phyloP scores from a whole-genome alignment of 2,888 invertebrate genomes.

The Tetragnatha montana region DNA sequence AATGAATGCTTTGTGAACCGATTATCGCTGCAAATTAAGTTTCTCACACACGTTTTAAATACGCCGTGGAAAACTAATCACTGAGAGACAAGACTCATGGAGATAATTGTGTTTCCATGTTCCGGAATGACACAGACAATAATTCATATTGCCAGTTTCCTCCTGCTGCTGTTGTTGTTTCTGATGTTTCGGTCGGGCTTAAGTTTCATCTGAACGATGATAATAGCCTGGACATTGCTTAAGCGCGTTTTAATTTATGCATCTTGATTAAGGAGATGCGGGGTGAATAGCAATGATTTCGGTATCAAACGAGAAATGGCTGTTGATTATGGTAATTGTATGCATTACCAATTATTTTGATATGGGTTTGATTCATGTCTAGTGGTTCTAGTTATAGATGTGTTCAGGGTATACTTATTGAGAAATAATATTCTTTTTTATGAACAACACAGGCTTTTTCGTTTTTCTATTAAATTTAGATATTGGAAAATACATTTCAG shows the following conservation, averaged over 20 bases:
- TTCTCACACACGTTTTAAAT: conserved; percentile 11
- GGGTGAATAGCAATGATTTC: conserved; percentile 21
- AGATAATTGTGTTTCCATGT: conserved; percentile 66
- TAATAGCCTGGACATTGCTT: neutral
- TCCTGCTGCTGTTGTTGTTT: conserved; percentile 21
- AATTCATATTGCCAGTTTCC: conserved; percentile 40
- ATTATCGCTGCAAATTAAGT: conserved; percentile 63
- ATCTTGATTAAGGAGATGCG: neutral
- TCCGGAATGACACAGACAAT: conserved; percentile 52
- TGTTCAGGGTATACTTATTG: too few species aligned
- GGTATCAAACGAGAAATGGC: conserved; percentile 38
- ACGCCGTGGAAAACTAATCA: conserved; percentile 50
- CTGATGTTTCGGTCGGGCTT: conserved; percentile 18
- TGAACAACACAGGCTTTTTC: too few species aligned
- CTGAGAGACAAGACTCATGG: conserved; percentile 7
- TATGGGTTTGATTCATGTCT: neutral
- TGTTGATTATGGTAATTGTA: neutral
- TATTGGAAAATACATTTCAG: too few species aligned
- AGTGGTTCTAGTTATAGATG: too few species aligned
- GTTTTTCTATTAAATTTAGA: too few species aligned
- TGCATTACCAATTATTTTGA: neutral
- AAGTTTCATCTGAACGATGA: neutral
- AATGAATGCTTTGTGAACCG: conserved; percentile 47
- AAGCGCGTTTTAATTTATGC: neutral
- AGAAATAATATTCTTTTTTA: too few species aligned